Percentiles rank a stretch among this genome's conserved stretches.
phyloP scores from a whole-genome alignment of 2,797 vertebrate genomes.

The Muscicapa comitata region DNA sequence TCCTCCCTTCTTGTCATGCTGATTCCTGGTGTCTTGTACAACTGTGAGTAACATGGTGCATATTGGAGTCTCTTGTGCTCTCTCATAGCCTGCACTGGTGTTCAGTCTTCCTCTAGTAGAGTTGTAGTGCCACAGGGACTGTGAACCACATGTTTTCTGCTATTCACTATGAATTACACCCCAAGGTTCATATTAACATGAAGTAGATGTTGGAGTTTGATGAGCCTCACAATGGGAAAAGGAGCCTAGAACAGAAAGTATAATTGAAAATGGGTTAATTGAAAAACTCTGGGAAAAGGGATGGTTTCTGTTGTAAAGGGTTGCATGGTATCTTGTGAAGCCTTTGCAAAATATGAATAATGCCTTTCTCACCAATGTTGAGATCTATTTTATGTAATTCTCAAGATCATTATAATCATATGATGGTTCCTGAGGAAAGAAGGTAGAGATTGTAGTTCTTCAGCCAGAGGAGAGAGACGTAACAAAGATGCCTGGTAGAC shows the following conservation, averaged over 20 bases:
- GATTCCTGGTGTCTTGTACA: background rate
- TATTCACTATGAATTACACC: background rate
- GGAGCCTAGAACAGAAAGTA: background rate
- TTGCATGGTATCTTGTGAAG: background rate
- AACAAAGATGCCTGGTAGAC: background rate
- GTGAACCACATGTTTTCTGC: background rate
- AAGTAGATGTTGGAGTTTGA: background rate
- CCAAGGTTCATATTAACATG: background rate
- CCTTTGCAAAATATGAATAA: background rate
- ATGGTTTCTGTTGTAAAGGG: background rate
- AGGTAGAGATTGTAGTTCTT: conserved; percentile 4
- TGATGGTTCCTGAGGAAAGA: background rate
- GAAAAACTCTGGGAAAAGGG: background rate
- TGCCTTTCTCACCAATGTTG: background rate
- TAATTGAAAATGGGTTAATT: background rate
- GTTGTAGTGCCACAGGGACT: background rate
- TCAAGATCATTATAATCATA: background rate
- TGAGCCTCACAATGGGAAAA: background rate
- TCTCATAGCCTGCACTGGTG: background rate
- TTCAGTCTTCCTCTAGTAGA: background rate
- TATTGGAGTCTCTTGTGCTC: background rate
- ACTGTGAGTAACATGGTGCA: background rate
- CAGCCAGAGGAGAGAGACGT: background rate
- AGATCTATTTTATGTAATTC: conserved; percentile 10
- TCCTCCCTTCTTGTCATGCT: background rate